phyloP scores from a whole-genome alignment of 1,140 invertebrate genomes.

The Zaprionus gabonicus region DNA sequence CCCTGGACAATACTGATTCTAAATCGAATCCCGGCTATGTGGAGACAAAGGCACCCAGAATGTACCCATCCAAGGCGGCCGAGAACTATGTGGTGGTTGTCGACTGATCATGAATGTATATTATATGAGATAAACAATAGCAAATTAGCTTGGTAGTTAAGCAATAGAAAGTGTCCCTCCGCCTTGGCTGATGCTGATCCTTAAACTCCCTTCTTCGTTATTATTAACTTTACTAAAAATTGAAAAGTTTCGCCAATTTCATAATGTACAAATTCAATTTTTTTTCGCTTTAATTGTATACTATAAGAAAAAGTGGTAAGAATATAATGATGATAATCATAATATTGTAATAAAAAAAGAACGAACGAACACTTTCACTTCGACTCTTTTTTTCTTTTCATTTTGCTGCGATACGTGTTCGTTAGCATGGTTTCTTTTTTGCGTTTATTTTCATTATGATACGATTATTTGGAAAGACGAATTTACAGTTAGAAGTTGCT shows the following conservation, averaged over 20 bases:
- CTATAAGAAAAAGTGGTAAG: conserved; percentile 9
- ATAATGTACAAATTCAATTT: conserved; percentile 46
- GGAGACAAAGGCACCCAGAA: conserved; percentile 6
- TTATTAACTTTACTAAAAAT: not conserved
- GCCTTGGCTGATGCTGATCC: not conserved
- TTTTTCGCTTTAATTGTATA: conserved; percentile 38
- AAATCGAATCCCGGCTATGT: conserved; percentile 9
- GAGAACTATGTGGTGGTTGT: conserved; percentile 56
- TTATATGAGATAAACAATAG: not conserved
- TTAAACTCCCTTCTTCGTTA: not conserved
- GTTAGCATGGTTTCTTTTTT: conserved; percentile 33
- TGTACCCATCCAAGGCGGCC: conserved; percentile 60
- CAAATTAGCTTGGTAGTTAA: not conserved
- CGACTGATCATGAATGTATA: conserved; percentile 34
- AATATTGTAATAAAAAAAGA: conserved; percentile 11
- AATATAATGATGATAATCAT: conserved; percentile 28
- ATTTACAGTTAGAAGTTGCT: conserved; percentile 77
- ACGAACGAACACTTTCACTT: conserved; percentile 20
- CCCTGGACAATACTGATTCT: conserved; percentile 75
- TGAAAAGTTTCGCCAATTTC: not conserved
- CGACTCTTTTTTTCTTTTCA: conserved; percentile 31
- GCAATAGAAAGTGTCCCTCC: not conserved
- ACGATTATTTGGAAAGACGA: conserved; percentile 81
- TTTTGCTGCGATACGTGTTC: conserved; percentile 21
- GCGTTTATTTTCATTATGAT: conserved; percentile 45